phyloP scores from a whole-genome alignment of 2,797 vertebrate species.

The Hylomyscus alleni region DNA sequence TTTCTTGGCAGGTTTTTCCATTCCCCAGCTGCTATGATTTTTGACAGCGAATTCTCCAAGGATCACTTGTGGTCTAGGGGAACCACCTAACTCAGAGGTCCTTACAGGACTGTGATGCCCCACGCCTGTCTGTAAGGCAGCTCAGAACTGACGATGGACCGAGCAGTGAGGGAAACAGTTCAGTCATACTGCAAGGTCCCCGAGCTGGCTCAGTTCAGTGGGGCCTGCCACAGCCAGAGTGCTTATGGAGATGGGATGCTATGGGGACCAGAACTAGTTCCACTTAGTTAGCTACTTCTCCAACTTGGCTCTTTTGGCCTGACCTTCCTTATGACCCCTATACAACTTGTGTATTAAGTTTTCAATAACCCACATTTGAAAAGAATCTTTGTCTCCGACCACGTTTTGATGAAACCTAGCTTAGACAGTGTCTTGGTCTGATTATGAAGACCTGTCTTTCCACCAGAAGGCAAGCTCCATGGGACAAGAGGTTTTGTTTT shows the following conservation, averaged over 20 bases:
- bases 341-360: neutral
- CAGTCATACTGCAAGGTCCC: neutral
- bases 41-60: neutral
- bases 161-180: neutral
- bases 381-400: neutral
- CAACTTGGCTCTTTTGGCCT: neutral
- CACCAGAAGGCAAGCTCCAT: neutral
- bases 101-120: neutral
- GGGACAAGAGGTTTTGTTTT: neutral
- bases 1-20: neutral
- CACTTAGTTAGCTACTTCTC: neutral
- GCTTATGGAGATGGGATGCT: neutral
- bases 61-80: neutral
- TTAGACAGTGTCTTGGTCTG: neutral
- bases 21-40: neutral
- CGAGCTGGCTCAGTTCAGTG: rapidly evolving
- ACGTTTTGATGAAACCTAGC: neutral
- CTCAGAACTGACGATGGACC: neutral
- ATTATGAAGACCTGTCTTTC: neutral
- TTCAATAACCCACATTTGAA: neutral
- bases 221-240: neutral
- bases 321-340: rapidly evolving
- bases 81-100: neutral
- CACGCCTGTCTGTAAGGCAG: neutral
- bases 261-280: neutral